Conservation (phyloP, 2,113 vertebrate species). For the Epinephelus lanceolatus region DNA sequence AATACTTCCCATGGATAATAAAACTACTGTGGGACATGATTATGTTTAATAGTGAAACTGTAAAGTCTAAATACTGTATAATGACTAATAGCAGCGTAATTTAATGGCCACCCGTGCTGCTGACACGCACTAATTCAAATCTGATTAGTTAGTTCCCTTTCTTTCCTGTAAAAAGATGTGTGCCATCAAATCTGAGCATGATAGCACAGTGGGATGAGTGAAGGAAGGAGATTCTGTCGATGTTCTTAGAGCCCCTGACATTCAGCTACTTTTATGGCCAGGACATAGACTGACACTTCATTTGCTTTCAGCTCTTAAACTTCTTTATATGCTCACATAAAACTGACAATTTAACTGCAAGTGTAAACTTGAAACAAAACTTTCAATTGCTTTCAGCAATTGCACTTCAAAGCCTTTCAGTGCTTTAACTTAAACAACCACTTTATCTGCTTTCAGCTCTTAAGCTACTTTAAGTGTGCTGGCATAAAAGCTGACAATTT, state of each 20-base stretch:
- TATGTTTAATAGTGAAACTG: conserved; percentile 68
- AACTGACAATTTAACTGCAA: conserved; percentile 7
- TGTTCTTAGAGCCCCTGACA: conserved; percentile 9
- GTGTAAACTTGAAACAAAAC: conserved; percentile 1
- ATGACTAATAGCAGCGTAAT: conserved; percentile 68
- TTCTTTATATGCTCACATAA: conserved; percentile 1
- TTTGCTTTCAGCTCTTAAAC: conserved; percentile 12
- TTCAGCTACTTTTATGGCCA: conserved; percentile 5
- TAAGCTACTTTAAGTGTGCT: neutral
- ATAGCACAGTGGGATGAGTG: conserved; percentile 21
- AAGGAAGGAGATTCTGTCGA: conserved; percentile 21
- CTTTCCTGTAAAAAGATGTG: conserved; percentile 39
- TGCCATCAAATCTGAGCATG: conserved; percentile 23
- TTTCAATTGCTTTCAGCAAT: neutral
- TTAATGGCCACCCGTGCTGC: conserved; percentile 68
- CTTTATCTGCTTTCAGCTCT: conserved; percentile 6
- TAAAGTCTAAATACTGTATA: conserved; percentile 61
- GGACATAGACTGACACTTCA: neutral
- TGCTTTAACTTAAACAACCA: neutral
- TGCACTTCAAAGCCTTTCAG: neutral
- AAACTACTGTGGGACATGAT: conserved; percentile 51
- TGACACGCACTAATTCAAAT: conserved; percentile 62
- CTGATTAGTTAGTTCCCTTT: conserved; percentile 60
- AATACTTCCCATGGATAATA: conserved; percentile 69
- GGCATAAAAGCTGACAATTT: neutral